Evolutionary conservation across 2,888 invertebrate species (phyloP), one percentile per base, ranked within the genome.

Genomic region (Drosophila macrospina): DNA sequence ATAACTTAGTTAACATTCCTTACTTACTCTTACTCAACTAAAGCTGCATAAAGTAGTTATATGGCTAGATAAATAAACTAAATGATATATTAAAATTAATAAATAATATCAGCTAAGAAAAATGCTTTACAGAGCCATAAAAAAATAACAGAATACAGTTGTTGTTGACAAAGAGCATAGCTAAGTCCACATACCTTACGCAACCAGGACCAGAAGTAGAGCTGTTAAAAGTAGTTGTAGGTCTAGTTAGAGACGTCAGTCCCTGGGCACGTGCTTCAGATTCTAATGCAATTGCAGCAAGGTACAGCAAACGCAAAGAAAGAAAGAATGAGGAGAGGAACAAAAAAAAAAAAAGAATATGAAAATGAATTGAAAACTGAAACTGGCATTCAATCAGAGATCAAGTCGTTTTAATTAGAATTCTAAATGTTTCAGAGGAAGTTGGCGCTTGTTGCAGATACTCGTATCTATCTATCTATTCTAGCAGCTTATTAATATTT

Each of bases 381-480:
- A 70, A 69, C 56, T 57, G 42, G 74, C 64, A 65, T 59, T 42
- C 76, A 73, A 65, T 67, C 73, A 57, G 66, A 79, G 81, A 85
- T 85, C 74, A 76, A 86, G 80, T 86, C 82, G 85, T 78, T 82
- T 84, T 84, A 86, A 86, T 85, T 85, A 78, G 78, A 86, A 85
- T 82, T 85, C 85, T 81, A 80, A 86, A 84, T 86, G 81, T 78
- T 83, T 83, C 83, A 83, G 80, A 86, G 80, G 86, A 83, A 83
- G 80, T 78, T 86, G 86, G 83, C 83, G 86, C 83, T 80, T 82
- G 83, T 79, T 10, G 8, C 3, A 34, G 60, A 20, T 20, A 20
- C 20, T 20, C 20, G 20, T 13, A 39, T 39, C 42, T 30, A 48
- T 52, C 48, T 36, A 20, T 20, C 20, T 20, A 20, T 20, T 51